Conservation (phyloP, 2,797 vertebrate species). For the Argyrosomus regius region DNA sequence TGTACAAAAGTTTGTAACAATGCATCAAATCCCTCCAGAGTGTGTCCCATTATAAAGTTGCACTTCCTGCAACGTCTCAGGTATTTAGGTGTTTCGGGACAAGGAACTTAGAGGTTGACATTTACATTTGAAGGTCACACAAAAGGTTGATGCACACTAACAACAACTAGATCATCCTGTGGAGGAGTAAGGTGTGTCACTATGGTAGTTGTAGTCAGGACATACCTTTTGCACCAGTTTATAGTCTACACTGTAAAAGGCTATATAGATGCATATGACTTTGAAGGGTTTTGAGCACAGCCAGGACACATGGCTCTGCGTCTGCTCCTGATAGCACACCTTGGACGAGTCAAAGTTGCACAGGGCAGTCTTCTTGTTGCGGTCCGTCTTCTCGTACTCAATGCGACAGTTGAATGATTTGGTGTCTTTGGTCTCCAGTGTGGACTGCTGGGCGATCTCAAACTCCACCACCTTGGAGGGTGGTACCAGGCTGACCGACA, state of each 20-base stretch:
- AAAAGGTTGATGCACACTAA: conserved; percentile 45
- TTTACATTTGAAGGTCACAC: conserved; percentile 55
- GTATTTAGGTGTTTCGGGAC: conserved; percentile 59
- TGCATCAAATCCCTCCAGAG: conserved; percentile 30
- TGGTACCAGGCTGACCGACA: conserved; percentile 97
- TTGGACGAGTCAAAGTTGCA: conserved; percentile 95
- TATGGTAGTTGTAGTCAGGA: conserved; percentile 99
- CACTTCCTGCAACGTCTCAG: conserved; percentile 35
- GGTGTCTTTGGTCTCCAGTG: conserved; percentile 96
- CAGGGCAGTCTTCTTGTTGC: conserved; percentile 97
- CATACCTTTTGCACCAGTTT: conserved; percentile 99
- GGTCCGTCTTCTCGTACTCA: conserved; percentile 98
- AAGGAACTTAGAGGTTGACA: conserved; percentile 62
- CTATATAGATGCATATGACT: conserved; percentile 99
- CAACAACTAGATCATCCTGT: conserved; percentile 88
- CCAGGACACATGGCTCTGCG: conserved; percentile 99
- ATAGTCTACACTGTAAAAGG: conserved; percentile 98
- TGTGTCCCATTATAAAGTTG: conserved; percentile 10
- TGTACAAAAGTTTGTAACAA: conserved; percentile 45
- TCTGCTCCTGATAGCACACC: conserved; percentile 98
- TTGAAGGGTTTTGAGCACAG: conserved; percentile 99
- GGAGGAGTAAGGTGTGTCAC: conserved; percentile 96
- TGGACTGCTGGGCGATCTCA: conserved; percentile 93
- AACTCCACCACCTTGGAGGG: conserved; percentile 99
- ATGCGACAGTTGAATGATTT: conserved; percentile 99